Evolutionary conservation across 2,797 vertebrate genomes (phyloP).

Genomic region (Atherinosoma microstoma): DNA sequence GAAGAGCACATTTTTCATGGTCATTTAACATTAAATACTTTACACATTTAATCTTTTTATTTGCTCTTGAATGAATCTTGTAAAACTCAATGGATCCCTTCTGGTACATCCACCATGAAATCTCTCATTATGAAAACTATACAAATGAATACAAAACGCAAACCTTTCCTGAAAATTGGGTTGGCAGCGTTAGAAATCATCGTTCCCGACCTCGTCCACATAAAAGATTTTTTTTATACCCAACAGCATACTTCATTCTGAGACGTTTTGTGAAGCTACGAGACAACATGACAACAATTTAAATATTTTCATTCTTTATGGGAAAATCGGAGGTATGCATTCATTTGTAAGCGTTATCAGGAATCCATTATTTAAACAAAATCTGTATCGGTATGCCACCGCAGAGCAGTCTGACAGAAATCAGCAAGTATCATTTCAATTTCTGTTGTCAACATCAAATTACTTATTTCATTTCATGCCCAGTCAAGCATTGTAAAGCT

Average conservation of each 20-base stretch:
- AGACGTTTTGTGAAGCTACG: neutral
- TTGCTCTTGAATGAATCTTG: too few species aligned
- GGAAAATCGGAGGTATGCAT: neutral
- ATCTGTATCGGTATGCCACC: conserved; percentile 21
- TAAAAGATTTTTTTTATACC: neutral
- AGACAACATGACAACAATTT: neutral
- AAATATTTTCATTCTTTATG: neutral
- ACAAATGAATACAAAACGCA: neutral
- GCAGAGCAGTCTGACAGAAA: conserved; percentile 83
- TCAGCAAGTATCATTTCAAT: conserved; percentile 97
- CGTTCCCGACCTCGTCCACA: neutral
- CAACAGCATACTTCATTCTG: neutral
- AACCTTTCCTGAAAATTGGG: neutral
- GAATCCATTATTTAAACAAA: conserved; percentile 15
- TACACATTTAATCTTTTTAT: too few species aligned
- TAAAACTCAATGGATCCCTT: neutral
- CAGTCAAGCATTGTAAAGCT: conserved; percentile 94
- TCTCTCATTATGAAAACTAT: neutral
- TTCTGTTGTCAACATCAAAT: conserved; percentile 99
- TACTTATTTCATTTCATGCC: conserved; percentile 99
- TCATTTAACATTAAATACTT: too few species aligned
- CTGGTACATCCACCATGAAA: neutral
- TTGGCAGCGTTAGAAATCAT: neutral
- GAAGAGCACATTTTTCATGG: too few species aligned
- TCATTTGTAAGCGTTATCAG: conserved; percentile 10